Evolutionary conservation across 2,797 vertebrate genomes (phyloP).

Genomic region (Melanogrammus aeglefinus): DNA sequence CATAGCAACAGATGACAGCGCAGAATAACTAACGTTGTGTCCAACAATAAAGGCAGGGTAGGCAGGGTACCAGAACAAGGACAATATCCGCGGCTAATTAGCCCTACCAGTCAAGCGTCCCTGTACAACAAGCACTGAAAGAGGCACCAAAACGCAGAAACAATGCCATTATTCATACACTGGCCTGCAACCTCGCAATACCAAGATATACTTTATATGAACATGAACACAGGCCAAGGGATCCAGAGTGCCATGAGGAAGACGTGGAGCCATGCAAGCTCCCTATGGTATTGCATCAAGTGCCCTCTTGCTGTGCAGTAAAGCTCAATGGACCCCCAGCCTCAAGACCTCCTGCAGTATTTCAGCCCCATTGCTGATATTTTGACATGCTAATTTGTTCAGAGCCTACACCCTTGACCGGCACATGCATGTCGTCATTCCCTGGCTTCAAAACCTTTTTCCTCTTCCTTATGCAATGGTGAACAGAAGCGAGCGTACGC

Average conservation of each 20-base stretch:
- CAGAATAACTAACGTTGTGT: conserved; percentile 36
- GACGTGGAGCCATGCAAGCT: too few relatives aligned
- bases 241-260: too few relatives aligned
- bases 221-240: neutral
- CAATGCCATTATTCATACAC: neutral
- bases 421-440: neutral
- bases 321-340: neutral
- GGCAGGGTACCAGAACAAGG: conserved; percentile 35
- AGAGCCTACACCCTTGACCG: neutral
- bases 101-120: conserved; percentile 70
- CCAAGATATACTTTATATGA: neutral
- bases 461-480: neutral
- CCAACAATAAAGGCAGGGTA: conserved; percentile 39
- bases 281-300: neutral
- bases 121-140: conserved; percentile 38
- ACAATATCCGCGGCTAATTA: conserved; percentile 66
- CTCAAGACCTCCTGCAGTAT: too few relatives aligned
- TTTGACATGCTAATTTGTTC: neutral
- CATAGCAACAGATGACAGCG: conserved; percentile 35
- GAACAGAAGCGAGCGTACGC: neutral
- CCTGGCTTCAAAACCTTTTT: neutral
- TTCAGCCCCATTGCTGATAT: too few relatives aligned
- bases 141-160: conserved; percentile 34
- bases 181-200: neutral
- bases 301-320: neutral